Percentiles rank a stretch among this genome's conserved stretches.
These are phyloP conservation scores for Entomobrya multifasciata DNA, from an alignment of 2,888 invertebrate genomes.

Conservation along the genomic window DNA sequence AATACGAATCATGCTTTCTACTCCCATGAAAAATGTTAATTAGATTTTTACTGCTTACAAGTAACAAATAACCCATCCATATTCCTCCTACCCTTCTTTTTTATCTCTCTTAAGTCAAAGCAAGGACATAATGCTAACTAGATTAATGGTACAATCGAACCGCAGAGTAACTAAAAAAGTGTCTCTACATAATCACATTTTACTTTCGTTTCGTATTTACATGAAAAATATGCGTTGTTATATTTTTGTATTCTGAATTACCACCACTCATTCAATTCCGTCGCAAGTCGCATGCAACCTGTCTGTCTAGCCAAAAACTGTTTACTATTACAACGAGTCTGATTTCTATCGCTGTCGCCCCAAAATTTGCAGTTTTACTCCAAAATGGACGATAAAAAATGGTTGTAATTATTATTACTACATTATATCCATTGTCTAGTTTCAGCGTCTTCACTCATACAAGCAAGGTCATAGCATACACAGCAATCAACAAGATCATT, in stretches of 20 bases:
- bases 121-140: constrained; percentile 36
- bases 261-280: too few species aligned
- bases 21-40: constrained; percentile 40
- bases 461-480: constrained; percentile 3
- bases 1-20: too few species aligned
- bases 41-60: constrained; percentile 32
- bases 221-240: background rate
- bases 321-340: background rate
- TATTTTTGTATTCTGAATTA: background rate
- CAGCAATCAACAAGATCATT: background rate
- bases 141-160: constrained; percentile 45
- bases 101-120: constrained; percentile 2
- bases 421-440: constrained; percentile 13
- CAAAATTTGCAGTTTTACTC: background rate
- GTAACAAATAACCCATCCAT: constrained; percentile 16
- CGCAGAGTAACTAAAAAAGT: constrained; percentile 11
- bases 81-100: background rate
- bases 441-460: background rate
- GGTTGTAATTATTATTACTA: background rate
- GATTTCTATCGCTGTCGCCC: background rate
- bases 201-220: too few species aligned
- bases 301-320: constrained; percentile 12
- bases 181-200: background rate
- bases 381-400: background rate
- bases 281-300: background rate